These are phyloP conservation scores for Caenorhabditis sinica DNA, from an alignment of 2,888 invertebrate species.

Conservation along the genomic window DNA sequence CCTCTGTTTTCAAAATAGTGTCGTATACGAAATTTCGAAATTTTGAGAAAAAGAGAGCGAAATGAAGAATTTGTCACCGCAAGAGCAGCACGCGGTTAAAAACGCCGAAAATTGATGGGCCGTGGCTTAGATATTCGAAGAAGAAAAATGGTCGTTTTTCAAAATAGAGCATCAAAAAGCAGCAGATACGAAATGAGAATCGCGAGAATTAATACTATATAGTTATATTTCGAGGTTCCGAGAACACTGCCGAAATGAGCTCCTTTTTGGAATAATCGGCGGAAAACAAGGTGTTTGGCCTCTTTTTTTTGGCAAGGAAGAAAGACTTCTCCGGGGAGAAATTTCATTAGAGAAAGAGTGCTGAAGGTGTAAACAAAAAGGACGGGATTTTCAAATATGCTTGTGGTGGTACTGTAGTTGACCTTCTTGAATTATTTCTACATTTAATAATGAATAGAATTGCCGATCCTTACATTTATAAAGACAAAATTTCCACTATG, in stretches of 20 bases:
- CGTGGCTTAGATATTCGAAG: constrained; percentile 27
- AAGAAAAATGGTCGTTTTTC: constrained; percentile 30
- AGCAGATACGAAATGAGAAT: constrained; percentile 16
- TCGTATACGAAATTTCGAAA: constrained; percentile 34
- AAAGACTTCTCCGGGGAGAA: constrained; percentile 26
- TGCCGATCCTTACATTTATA: no score
- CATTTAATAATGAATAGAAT: no score
- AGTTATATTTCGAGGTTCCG: not conserved
- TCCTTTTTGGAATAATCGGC: not conserved
- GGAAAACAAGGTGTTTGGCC: constrained; percentile 55
- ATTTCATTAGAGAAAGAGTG: constrained; percentile 21
- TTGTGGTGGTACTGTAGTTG: not conserved
- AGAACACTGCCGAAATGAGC: not conserved
- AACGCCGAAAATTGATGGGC: constrained; percentile 35
- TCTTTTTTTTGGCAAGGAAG: constrained; percentile 28
- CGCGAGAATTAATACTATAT: constrained; percentile 14
- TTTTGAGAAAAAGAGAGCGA: constrained; percentile 8
- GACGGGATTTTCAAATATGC: not conserved
- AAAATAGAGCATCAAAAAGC: constrained; percentile 35
- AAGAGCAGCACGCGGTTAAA: constrained; percentile 15
- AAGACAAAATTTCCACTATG: no score
- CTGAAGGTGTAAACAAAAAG: constrained; percentile 1
- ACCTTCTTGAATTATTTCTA: no score
- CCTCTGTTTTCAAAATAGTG: constrained; percentile 6
- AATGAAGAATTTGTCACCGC: constrained; percentile 43